These are phyloP conservation scores for Stylophora pistillata DNA, from an alignment of 64 coral and sea anemone species.

Conservation along the genomic window DNA sequence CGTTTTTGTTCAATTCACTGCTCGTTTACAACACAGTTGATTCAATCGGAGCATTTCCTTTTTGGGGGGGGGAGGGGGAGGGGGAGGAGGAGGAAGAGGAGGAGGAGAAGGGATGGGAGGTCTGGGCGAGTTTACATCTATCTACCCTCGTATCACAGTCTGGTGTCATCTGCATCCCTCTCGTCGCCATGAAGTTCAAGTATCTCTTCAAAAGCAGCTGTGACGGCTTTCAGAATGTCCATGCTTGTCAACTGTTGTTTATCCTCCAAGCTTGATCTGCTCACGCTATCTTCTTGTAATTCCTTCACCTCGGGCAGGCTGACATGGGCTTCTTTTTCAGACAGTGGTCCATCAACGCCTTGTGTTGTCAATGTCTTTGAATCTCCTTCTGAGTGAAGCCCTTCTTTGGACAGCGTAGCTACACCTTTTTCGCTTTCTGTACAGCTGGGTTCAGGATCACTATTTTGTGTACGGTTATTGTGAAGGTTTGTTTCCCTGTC, in stretches of 20 bases:
- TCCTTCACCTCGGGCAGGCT: background rate
- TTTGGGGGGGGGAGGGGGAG: too few relatives aligned
- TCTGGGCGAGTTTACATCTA: background rate
- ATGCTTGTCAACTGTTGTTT: conserved; percentile 48
- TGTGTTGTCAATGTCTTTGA: background rate
- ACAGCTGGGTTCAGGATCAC: background rate
- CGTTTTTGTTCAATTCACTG: too few relatives aligned
- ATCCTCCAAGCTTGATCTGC: background rate
- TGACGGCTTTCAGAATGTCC: conserved; percentile 85
- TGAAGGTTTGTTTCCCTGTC: background rate
- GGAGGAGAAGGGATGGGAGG: too few relatives aligned
- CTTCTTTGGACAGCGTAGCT: background rate
- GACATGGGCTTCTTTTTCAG: background rate
- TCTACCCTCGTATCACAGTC: conserved; percentile 26
- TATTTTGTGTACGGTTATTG: background rate
- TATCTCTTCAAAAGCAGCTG: conserved; percentile 73
- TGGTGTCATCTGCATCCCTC: conserved; percentile 69
- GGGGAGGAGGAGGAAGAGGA: too few relatives aligned
- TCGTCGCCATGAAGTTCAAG: conserved; percentile 64
- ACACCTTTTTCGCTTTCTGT: too few relatives aligned
- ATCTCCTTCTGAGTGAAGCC: background rate
- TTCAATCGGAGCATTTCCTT: too few relatives aligned
- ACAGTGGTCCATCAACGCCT: background rate
- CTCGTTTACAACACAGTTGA: too few relatives aligned
- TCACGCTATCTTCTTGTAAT: background rate